phyloP scores from a whole-genome alignment of 2,113 vertebrate genomes.

The Cranoglanis bouderius region DNA sequence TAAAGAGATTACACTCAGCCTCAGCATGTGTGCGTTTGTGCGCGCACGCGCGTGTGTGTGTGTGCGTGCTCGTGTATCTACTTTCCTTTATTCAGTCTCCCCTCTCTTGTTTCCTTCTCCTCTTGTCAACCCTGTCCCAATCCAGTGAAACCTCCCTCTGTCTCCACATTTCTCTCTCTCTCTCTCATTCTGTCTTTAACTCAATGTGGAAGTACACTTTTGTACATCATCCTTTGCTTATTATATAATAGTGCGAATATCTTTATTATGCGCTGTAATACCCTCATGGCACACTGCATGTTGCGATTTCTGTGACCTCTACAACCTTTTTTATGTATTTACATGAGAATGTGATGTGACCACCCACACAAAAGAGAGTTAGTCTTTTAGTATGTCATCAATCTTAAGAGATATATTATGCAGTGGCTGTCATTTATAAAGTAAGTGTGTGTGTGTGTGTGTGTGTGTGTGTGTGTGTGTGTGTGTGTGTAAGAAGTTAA shows the following conservation, averaged over 20 bases:
- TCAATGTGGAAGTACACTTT: neutral
- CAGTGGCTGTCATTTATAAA: conserved; percentile 1
- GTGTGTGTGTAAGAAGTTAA: conserved; percentile 16
- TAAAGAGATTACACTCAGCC: conserved; percentile 31
- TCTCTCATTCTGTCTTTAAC: neutral
- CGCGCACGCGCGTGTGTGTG: conserved; percentile 2
- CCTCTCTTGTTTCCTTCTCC: neutral
- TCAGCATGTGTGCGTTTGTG: conserved; percentile 1
- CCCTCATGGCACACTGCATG: conserved; percentile 37
- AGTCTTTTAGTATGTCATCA: neutral
- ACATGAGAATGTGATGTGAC: neutral
- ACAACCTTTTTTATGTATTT: neutral
- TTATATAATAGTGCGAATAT: conserved; percentile 57
- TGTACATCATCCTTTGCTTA: conserved; percentile 37
- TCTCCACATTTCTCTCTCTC: neutral
- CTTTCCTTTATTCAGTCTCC: conserved; percentile 1
- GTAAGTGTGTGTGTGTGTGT: neutral
- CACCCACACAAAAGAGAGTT: conserved; percentile 9
- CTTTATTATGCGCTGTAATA: conserved; percentile 56
- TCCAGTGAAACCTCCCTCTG: neutral
- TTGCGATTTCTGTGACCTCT: neutral
- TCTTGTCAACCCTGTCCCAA: neutral
- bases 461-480: neutral
- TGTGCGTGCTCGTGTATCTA: neutral
- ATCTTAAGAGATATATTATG: conserved; percentile 13